phyloP scores from a whole-genome alignment of 2,797 vertebrate genomes.

The Siniperca obscura region DNA sequence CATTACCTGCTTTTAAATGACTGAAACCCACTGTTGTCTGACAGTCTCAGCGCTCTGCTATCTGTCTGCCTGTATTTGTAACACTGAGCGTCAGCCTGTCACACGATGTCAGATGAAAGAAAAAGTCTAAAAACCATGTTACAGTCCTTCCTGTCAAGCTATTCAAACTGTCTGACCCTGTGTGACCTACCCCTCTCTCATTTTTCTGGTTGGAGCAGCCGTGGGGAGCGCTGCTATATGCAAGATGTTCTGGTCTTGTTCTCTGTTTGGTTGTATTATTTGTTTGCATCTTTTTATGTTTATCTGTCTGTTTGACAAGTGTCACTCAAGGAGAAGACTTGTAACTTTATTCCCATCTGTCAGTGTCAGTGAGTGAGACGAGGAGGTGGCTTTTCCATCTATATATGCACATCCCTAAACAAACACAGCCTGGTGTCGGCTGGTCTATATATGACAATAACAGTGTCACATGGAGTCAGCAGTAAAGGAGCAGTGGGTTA shows the following conservation, averaged over 20 bases:
- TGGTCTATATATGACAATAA: not conserved
- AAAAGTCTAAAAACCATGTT: conserved; percentile 1
- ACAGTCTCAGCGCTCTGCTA: conserved; percentile 38
- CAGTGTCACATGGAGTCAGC: not conserved
- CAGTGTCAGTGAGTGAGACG: not conserved
- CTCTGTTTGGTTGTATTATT: conserved; percentile 12
- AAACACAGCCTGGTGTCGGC: conserved; percentile 15
- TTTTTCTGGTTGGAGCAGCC: conserved; percentile 22
- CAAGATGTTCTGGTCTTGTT: conserved; percentile 5
- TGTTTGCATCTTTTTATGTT: conserved; percentile 19
- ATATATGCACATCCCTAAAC: not conserved
- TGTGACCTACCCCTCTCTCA: conserved; percentile 23
- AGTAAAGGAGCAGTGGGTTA: not conserved
- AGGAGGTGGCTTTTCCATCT: conserved; percentile 9
- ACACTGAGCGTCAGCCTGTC: conserved; percentile 30
- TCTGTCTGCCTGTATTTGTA: conserved; percentile 13
- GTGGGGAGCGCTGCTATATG: not conserved
- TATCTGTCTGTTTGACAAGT: conserved; percentile 16
- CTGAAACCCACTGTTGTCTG: not conserved
- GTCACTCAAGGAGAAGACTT: conserved; percentile 28
- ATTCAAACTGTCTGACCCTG: conserved; percentile 50
- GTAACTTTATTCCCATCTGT: conserved; percentile 8
- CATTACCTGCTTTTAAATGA: not conserved
- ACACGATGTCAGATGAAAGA: conserved; percentile 28
- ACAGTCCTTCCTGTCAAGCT: conserved; percentile 45